Conservation (phyloP, 2,797 vertebrate species). For the Lepus oiostolus region DNA sequence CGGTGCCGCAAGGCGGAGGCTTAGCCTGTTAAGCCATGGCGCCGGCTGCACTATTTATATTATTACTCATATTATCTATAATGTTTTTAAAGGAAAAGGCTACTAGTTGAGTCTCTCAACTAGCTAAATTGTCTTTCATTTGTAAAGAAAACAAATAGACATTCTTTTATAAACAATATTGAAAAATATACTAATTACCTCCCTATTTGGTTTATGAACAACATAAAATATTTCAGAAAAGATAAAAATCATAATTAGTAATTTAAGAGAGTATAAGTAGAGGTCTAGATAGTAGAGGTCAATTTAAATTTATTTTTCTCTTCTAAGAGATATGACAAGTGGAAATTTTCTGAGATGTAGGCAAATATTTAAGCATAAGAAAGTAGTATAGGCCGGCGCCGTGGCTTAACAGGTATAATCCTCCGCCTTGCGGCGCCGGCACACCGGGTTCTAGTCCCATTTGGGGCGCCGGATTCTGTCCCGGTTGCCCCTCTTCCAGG, state of each 20-base stretch:
- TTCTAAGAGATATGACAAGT: neutral
- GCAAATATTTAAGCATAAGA: conserved; percentile 42
- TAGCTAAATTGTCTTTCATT: conserved; percentile 53
- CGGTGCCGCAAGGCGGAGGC: no score
- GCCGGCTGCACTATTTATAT: no score
- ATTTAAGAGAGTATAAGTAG: neutral
- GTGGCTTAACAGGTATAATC: no score
- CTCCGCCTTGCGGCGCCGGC: no score
- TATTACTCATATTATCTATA: neutral
- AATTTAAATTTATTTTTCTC: conserved; percentile 29
- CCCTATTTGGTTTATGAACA: neutral
- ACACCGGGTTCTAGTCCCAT: no score
- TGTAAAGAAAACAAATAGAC: neutral
- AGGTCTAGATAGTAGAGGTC: neutral
- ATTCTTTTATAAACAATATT: neutral
- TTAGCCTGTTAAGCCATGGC: neutral
- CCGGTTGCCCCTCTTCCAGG: no score
- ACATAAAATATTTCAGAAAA: neutral
- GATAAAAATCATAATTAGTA: conserved; percentile 5
- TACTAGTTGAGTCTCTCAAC: conserved; percentile 9
- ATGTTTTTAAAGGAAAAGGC: conserved; percentile 32
- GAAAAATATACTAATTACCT: conserved; percentile 29
- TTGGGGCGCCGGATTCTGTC: no score
- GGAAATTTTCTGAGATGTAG: neutral
- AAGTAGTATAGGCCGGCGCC: neutral